Evolutionary conservation across 2,113 vertebrate species (phyloP).

Genomic region (Ptilonorhynchus violaceus): DNA sequence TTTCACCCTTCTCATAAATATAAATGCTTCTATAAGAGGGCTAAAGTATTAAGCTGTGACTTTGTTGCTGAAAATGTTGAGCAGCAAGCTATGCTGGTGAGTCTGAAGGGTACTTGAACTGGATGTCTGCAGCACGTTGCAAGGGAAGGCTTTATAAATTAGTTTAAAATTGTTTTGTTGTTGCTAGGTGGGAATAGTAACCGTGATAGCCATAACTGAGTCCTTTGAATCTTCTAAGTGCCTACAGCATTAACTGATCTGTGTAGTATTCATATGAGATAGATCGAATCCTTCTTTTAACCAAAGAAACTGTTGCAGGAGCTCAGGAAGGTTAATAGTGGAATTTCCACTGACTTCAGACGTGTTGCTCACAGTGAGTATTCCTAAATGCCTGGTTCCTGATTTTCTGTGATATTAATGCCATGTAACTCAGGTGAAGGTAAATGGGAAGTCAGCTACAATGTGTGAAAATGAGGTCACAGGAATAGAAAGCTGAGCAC

Average conservation of each 20-base stretch:
- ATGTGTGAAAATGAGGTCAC: background rate
- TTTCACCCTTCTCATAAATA: background rate
- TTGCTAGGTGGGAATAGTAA: background rate
- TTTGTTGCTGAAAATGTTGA: background rate
- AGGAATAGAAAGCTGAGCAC: background rate
- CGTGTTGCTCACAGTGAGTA: background rate
- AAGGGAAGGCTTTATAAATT: background rate
- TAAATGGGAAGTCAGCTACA: background rate
- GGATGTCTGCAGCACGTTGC: background rate
- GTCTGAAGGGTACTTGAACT: background rate
- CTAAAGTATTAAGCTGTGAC: background rate
- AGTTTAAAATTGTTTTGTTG: background rate
- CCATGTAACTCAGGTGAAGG: background rate
- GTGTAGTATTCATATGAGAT: background rate
- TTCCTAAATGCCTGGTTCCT: background rate
- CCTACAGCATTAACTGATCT: background rate
- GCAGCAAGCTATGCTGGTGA: background rate
- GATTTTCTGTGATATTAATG: background rate
- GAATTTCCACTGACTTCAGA: background rate
- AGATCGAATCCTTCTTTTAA: background rate
- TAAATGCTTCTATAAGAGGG: background rate
- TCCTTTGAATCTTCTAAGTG: background rate
- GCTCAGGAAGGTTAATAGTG: background rate
- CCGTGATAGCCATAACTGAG: background rate
- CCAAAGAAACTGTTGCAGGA: background rate